A percentile compares a stretch with the other conserved stretches of the same genome.
Conservation (phyloP, 2,113 vertebrate species). For the Nycticorax nycticorax region DNA sequence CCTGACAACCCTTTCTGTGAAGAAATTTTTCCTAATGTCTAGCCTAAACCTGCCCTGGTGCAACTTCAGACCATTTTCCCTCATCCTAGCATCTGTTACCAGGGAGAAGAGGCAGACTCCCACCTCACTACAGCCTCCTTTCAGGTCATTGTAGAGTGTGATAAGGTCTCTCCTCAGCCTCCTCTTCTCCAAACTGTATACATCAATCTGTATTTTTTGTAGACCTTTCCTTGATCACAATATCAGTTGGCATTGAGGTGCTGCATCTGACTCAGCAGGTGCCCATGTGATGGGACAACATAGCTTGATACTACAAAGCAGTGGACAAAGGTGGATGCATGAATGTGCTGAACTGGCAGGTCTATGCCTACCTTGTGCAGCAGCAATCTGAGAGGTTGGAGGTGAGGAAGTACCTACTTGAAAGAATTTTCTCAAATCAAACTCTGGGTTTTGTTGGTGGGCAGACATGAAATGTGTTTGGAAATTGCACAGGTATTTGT, state of each 20-base stretch:
- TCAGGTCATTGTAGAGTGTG: too few species aligned
- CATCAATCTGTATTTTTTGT: neutral
- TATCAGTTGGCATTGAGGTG: neutral
- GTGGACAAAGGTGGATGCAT: neutral
- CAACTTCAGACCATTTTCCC: too few species aligned
- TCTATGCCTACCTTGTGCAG: neutral
- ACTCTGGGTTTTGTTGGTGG: neutral
- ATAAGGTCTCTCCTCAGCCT: too few species aligned
- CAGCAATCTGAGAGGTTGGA: neutral
- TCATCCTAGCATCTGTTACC: too few species aligned
- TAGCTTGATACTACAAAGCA: neutral
- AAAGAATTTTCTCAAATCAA: neutral
- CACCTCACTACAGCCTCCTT: too few species aligned
- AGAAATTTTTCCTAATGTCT: too few species aligned
- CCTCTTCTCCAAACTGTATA: too few species aligned
- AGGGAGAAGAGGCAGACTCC: too few species aligned
- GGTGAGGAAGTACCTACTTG: neutral
- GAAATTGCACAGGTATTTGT: neutral
- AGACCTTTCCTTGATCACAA: neutral
- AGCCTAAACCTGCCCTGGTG: too few species aligned
- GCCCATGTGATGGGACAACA: neutral
- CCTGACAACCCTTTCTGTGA: too few species aligned
- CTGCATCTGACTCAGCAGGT: neutral
- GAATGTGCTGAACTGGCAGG: neutral
- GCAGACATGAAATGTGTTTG: neutral